Percentiles rank a stretch among this genome's conserved stretches.
Evolutionary conservation across 2,888 invertebrate genomes (phyloP).

Genomic region (Ophion obscuratus): DNA sequence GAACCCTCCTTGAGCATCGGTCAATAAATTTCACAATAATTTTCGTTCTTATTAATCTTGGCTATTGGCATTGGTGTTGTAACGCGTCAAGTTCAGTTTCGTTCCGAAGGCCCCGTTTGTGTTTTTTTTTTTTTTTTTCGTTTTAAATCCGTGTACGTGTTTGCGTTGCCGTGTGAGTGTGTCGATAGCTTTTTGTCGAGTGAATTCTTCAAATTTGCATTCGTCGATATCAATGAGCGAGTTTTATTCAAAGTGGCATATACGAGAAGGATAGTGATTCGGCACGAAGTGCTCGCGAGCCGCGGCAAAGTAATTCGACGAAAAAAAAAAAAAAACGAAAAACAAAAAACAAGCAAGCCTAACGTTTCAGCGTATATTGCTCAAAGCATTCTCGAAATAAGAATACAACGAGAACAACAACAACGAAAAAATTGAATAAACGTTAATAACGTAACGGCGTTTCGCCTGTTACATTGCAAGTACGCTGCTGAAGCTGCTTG

Average conservation of each 20-base stretch:
- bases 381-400: too few relatives aligned
- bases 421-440: neutral
- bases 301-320: neutral
- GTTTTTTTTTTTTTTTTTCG: too few relatives aligned
- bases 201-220: constrained; percentile 13
- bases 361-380: too few relatives aligned
- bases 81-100: neutral
- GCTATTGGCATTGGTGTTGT: neutral
- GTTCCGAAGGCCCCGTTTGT: neutral
- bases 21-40: neutral
- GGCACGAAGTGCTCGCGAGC: neutral
- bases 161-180: neutral
- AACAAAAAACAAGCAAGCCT: neutral
- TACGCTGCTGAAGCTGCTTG: constrained; percentile 41
- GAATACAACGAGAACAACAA: neutral
- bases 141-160: neutral
- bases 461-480: constrained; percentile 20
- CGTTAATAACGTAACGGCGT: neutral
- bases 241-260: constrained; percentile 14
- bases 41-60: neutral
- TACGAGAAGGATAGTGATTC: neutral
- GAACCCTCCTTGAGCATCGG: neutral
- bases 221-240: constrained; percentile 21
- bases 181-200: neutral
- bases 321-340: constrained; percentile 1